Conservation (phyloP, 2,888 invertebrate genomes). For the Laspeyria flexula region DNA sequence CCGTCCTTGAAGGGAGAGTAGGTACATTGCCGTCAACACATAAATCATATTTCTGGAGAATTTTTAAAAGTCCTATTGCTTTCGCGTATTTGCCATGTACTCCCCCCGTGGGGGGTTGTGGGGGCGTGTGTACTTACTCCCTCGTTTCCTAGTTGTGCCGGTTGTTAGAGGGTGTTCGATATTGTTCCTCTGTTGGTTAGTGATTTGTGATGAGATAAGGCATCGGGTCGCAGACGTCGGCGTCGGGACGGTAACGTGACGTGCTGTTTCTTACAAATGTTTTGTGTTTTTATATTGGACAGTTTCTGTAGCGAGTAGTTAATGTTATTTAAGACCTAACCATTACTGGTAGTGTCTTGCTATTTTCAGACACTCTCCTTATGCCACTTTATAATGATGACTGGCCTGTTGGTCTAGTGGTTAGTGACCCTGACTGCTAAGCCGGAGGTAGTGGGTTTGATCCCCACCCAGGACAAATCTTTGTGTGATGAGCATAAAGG, state of each 20-base stretch:
- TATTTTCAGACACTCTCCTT: too few relatives aligned
- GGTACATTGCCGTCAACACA: slow-evolving; percentile 83
- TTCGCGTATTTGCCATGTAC: slow-evolving; percentile 87
- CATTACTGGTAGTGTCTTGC: too few relatives aligned
- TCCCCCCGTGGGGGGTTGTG: slow-evolving; percentile 67
- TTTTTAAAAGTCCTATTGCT: slow-evolving; percentile 87
- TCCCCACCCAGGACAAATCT: too few relatives aligned
- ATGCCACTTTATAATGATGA: too few relatives aligned
- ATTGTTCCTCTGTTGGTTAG: slow-evolving; percentile 40
- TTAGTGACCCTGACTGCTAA: too few relatives aligned
- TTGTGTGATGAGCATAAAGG: too few relatives aligned
- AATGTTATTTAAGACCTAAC: too few relatives aligned
- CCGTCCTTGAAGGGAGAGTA: slow-evolving; percentile 81
- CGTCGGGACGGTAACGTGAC: too few relatives aligned
- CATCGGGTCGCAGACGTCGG: slow-evolving; percentile 10
- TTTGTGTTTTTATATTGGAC: too few relatives aligned
- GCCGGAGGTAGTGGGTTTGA: too few relatives aligned
- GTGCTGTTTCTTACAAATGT: not conserved
- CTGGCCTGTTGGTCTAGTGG: too few relatives aligned
- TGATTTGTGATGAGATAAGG: slow-evolving; percentile 39
- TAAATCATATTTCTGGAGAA: slow-evolving; percentile 87
- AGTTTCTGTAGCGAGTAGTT: too few relatives aligned
- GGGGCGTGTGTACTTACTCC: slow-evolving; percentile 84
- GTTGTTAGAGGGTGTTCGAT: slow-evolving; percentile 59
- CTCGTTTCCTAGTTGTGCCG: slow-evolving; percentile 84